A percentile compares a stretch with the other conserved stretches of the same genome.
phyloP scores from a whole-genome alignment of 1,140 invertebrate genomes.

The Lerema accius region DNA sequence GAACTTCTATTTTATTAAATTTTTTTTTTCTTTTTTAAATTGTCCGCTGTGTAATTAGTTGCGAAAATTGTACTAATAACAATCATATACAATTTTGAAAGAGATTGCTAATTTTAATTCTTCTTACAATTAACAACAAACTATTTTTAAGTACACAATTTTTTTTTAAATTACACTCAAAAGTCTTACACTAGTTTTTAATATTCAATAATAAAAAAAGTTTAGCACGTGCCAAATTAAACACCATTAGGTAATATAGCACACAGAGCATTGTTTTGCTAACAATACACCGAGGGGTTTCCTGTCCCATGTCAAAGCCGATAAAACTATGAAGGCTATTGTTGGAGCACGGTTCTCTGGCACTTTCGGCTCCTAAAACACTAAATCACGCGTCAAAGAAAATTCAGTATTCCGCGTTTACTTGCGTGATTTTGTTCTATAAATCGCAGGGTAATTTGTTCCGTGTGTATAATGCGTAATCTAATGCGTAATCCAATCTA shows the following conservation, averaged over 20 bases:
- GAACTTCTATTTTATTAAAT: too few relatives aligned
- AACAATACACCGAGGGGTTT: slow-evolving; percentile 24
- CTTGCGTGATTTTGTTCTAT: not conserved
- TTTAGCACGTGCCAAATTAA: slow-evolving; percentile 9
- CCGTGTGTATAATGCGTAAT: too few relatives aligned
- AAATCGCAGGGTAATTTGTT: too few relatives aligned
- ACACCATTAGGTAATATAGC: slow-evolving; percentile 25
- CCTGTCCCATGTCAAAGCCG: slow-evolving; percentile 24
- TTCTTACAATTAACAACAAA: too few relatives aligned
- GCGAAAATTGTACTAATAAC: too few relatives aligned
- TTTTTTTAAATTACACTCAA: not conserved
- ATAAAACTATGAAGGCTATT: slow-evolving; percentile 31
- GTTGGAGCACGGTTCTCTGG: slow-evolving; percentile 9
- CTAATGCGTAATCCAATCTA: too few relatives aligned
- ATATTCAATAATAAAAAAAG: slow-evolving; percentile 3
- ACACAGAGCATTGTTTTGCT: slow-evolving; percentile 14
- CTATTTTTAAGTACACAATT: too few relatives aligned
- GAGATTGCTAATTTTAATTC: too few relatives aligned
- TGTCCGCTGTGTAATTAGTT: too few relatives aligned
- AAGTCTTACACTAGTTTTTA: not conserved
- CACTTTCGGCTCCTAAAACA: slow-evolving; percentile 17
- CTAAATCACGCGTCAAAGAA: slow-evolving; percentile 25
- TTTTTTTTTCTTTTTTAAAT: too few relatives aligned
- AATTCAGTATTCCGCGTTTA: not conserved
- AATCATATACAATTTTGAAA: too few relatives aligned